Base-by-base conservation (phyloP, 2,888 invertebrate genomes). In the Campopleginae sp. region DNA sequence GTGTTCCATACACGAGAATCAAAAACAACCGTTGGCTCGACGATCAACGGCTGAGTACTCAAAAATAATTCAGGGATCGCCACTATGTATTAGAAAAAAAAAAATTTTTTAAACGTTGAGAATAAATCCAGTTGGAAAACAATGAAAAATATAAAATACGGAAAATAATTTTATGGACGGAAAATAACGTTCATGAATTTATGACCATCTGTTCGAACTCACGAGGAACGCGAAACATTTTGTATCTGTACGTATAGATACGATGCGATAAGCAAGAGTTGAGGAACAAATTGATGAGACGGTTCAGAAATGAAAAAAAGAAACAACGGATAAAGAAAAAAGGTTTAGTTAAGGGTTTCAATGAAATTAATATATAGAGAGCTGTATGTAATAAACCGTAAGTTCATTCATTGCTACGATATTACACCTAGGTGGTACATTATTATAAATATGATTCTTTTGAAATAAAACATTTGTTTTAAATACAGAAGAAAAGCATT, bases 381-480 rank as follows among this genome's bases (percentile, higher is more conserved):
- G 91, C 91, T 92, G 91, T 93, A 92, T 93, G 93, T 93, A 93
- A 92, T 93, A 91, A 92, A 91, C 86, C 89, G 89, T 91, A 92
- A 92, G 92, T 92, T 93, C 88, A 93, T 92, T 92, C 90, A 90
- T 92, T 89, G 92, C 93, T 93, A 93, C 91, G 91, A 92, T 91
- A 93, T 92, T 93, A 93, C 91, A 91, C 90, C 91, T 93, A 92
- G 91, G 90, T 91, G 92, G 82, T 78, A 80, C 71, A 82, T 85
- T 82, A 85, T 85, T 81, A 85, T 82, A 85, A 54, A 91, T 92
- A 92, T 92, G 92, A 93, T 93, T 93, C 54, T 93, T 92, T 92
- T 80, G 89, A 92, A 93, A 93, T 92, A 92, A 93, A 93, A 92
- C 89, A 91, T 93, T 93, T 93, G 93, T 93, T 93, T 93, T 92